Percentiles rank a stretch among this genome's conserved stretches.
Conservation (phyloP, 2,888 invertebrate species). For the Eupithecia inturbata region DNA sequence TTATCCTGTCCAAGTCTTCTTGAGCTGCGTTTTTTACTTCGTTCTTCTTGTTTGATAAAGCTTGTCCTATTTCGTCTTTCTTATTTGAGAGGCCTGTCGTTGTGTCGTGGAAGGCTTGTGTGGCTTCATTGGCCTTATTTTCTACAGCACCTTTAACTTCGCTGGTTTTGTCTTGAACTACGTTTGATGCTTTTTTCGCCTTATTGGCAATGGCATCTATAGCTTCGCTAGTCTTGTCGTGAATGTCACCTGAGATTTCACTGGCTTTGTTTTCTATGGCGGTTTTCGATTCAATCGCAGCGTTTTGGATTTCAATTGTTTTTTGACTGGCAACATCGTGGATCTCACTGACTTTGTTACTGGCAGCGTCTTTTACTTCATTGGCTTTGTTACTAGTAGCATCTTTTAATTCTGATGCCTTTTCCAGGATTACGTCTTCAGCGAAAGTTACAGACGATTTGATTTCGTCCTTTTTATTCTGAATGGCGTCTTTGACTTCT, state of each 20-base stretch:
- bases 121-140: conserved; percentile 48
- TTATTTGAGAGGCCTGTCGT: conserved; percentile 56
- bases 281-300: conserved; percentile 44
- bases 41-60: conserved; percentile 61
- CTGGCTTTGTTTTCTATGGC: conserved; percentile 46
- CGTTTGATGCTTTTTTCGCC: conserved; percentile 47
- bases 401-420: conserved; percentile 45
- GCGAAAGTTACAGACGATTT: conserved; percentile 40
- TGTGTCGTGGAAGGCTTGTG: conserved; percentile 53
- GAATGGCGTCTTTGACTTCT: conserved; percentile 40
- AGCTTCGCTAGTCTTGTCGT: conserved; percentile 44
- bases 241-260: conserved; percentile 48
- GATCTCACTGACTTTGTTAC: conserved; percentile 37
- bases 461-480: conserved; percentile 46
- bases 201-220: conserved; percentile 46
- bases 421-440: conserved; percentile 51
- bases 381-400: conserved; percentile 43
- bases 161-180: conserved; percentile 43
- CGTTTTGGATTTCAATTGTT: conserved; percentile 49
- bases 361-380: conserved; percentile 43
- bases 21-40: conserved; percentile 60
- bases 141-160: conserved; percentile 49
- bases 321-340: conserved; percentile 47
- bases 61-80: conserved; percentile 56
- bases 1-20: conserved; percentile 73